Base-by-base conservation (phyloP, 2,797 vertebrate species). In the Cynopterus sphinx region DNA sequence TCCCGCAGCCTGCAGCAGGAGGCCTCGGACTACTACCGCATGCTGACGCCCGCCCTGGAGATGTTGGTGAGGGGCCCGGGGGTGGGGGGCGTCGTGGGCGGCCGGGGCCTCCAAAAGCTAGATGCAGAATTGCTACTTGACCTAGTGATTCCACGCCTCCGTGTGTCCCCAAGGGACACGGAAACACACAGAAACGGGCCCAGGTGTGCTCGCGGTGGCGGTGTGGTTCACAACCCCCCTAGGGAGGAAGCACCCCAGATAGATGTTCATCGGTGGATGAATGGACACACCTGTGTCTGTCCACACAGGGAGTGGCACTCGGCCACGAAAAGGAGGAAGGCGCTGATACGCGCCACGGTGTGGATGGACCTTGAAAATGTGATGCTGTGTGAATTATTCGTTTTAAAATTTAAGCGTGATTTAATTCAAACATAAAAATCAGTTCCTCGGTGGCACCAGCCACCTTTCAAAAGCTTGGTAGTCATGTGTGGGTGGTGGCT, bases 41-140 rank as follows among this genome's bases (percentile, higher is more conserved):
- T 98, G 0, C 98, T 99, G 90, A 99, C 99, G 0, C 96, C 99
- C 0, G 96, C 98, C 67, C 98, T 99, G 49, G 98, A 99, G 91
- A 97, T 92, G 49, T 99, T 99, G 99, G 99, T 99, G 67, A 98
- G 98, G 96, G 24, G 6, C 28, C 13, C 9, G 17, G 6, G 28
- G n/a, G 0, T 77, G 21, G 41, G 41, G 79, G 59, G 51, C 28
- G 2, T 31, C 22, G 26, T 17, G 79, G 57, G 67, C 12, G 1
- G 26, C 73, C 5, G 6, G 41, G 31, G 33, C 10, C 21, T 22
- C 31, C 15, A 9, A 59, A 46, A 21, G 36, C 26, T 41, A 16
- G 15, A 51, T 16, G 0, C 21, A 2, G 39, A 9, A 21, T 16
- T n/a, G 17, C 68, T 31, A 6, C 0, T 0, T 0, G 43, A 39